Percentiles rank a stretch among this genome's conserved stretches.
These are phyloP conservation scores for Sebastes glaucus DNA, from an alignment of 2,797 vertebrate species.

Conservation along the genomic window DNA sequence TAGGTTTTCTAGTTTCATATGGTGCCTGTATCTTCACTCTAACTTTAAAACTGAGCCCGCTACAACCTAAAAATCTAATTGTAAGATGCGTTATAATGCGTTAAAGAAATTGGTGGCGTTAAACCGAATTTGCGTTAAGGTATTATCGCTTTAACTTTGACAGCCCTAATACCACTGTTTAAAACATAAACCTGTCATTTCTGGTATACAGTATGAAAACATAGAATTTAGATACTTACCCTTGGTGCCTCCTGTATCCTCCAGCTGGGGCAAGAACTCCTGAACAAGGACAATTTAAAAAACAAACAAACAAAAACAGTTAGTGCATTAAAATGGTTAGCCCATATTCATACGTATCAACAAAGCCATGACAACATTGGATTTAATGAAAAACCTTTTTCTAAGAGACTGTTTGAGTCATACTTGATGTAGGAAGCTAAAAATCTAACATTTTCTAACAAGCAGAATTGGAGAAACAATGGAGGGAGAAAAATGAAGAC, in stretches of 20 bases:
- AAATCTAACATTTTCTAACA: neutral
- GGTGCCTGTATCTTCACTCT: no score
- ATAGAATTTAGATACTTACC: constrained; percentile 69
- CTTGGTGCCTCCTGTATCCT: constrained; percentile 84
- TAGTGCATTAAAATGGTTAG: neutral
- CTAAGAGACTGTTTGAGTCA: neutral
- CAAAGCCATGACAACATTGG: neutral
- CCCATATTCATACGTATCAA: neutral
- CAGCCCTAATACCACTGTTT: neutral
- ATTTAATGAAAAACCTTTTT: neutral
- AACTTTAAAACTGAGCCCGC: no score
- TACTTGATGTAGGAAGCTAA: neutral
- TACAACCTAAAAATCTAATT: no score
- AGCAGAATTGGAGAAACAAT: neutral
- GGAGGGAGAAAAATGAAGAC: neutral
- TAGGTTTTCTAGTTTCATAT: no score
- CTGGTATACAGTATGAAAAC: neutral
- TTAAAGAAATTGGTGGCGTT: no score
- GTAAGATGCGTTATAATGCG: no score
- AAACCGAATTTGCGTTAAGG: no score
- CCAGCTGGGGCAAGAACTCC: constrained; percentile 90
- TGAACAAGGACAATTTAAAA: constrained; percentile 46
- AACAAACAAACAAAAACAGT: neutral
- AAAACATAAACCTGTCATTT: neutral
- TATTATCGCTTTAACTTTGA: no score